Evolutionary conservation across 2,113 vertebrate genomes (phyloP).

Genomic region (Gasterosteus nipponicus): DNA sequence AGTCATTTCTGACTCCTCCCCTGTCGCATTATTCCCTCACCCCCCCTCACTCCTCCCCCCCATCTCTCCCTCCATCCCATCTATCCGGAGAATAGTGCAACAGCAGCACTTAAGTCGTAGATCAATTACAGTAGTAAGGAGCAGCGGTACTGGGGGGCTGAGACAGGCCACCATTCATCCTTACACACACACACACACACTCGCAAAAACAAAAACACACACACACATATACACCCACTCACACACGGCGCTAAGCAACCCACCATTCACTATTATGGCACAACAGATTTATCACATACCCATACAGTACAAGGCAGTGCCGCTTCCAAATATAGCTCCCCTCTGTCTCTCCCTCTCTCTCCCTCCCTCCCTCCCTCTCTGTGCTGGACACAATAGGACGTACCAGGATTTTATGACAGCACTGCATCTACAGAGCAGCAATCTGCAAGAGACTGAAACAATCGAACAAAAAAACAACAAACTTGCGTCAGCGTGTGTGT

Average conservation of each 20-base stretch:
- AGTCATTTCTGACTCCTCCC: slow-evolving; percentile 25
- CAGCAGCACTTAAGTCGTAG: slow-evolving; percentile 76
- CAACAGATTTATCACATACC: slow-evolving; percentile 72
- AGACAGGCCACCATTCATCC: slow-evolving; percentile 76
- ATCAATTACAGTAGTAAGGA: slow-evolving; percentile 73
- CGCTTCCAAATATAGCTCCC: slow-evolving; percentile 72
- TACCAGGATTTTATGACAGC: slow-evolving; percentile 34
- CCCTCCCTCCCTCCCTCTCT: neutral
- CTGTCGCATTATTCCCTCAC: slow-evolving; percentile 4
- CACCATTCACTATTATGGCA: slow-evolving; percentile 61
- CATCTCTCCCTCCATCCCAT: slow-evolving; percentile 46
- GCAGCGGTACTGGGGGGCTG: slow-evolving; percentile 53
- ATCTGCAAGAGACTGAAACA: neutral
- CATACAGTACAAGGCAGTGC: slow-evolving; percentile 61
- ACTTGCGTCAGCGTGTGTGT: neutral
- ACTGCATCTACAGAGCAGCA: slow-evolving; percentile 32
- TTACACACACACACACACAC: slow-evolving; percentile 22
- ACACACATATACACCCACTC: slow-evolving; percentile 33
- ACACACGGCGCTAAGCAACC: slow-evolving; percentile 32
- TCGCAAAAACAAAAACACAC: slow-evolving; percentile 26
- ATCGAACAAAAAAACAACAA: neutral
- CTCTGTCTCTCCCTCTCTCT: slow-evolving; percentile 5
- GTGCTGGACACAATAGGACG: slow-evolving; percentile 6
- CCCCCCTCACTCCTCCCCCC: slow-evolving; percentile 1
- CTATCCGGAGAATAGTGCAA: slow-evolving; percentile 75